Base-by-base conservation (phyloP, 2,113 vertebrate species). In the Epinephelus lanceolatus region DNA sequence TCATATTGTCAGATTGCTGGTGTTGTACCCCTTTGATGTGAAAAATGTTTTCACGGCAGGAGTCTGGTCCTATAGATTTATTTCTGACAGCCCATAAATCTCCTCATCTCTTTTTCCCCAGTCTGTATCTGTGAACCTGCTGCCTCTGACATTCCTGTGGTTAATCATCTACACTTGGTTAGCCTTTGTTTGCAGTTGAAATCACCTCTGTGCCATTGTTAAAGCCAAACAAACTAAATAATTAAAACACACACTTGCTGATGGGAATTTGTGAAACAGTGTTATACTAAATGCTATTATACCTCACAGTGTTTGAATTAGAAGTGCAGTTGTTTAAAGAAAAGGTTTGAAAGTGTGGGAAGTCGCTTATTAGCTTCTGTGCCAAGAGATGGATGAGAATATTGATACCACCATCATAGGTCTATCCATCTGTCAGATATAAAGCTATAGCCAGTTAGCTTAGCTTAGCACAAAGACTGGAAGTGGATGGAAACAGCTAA, bases 111-210 rank as follows among this genome's bases (percentile, higher is more conserved):
- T 51, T 25, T 84, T 30, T 42, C 12, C 52, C 8, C 77, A 8
- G 57, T 51, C 53, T 75, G 52, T 78, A 42, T 73, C 56, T 85
- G 37, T 75, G 65, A 55, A 74, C 81, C 56, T 78, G 57, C 78
- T 74, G 76, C 80, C 30, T 47, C 53, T 55, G 53, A 63, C 87
- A 90, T 91, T 93, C 83, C 84, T 91, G 71, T 10, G 61, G 88
- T 95, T 91, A 94, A 93, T 92, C 65, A 92, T 93, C 84, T 45
- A 87, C 79, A 45, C 73, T 19, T 7, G 13, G 80, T 87, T 74
- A 60, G 42, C 9, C 52, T 11, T 23, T 40, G 78, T 51, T 85
- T 88, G 88, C 61, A 21, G 83, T 89, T 83, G 33, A 88, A 92
- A 87, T 69, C 70, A 67, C 68, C 62, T 65, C 21, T 49, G 37